phyloP scores from a whole-genome alignment of 1,140 invertebrate genomes.

The Pissodes strobi region DNA sequence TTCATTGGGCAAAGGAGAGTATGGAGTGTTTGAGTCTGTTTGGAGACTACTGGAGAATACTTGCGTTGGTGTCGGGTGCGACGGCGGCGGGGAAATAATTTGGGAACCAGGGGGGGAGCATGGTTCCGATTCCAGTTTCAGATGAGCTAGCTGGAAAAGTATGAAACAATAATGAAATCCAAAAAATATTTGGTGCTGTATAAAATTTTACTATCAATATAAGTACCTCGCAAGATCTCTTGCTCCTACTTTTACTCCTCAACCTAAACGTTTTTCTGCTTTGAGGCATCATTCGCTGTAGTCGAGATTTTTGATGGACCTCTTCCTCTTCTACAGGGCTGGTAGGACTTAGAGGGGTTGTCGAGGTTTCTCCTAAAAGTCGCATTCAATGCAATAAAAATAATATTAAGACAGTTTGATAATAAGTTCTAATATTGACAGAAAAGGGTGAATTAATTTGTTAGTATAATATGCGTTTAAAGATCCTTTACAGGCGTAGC shows the following conservation, averaged over 20 bases:
- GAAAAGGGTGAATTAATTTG: no score
- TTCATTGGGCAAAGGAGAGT: slow-evolving; percentile 27
- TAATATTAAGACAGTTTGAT: no score
- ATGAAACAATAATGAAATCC: no score
- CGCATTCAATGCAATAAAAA: no score
- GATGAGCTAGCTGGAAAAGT: slow-evolving; percentile 33
- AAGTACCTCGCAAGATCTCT: slow-evolving; percentile 34
- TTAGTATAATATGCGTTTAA: no score
- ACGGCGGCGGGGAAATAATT: slow-evolving; percentile 8
- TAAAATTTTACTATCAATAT: no score
- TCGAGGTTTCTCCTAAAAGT: slow-evolving; percentile 69
- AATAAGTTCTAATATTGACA: no score
- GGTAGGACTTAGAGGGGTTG: slow-evolving; percentile 72
- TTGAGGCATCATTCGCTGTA: slow-evolving; percentile 91
- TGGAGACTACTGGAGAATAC: slow-evolving; percentile 30
- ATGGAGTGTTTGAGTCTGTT: slow-evolving; percentile 24
- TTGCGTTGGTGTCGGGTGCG: slow-evolving; percentile 1
- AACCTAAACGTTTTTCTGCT: slow-evolving; percentile 92
- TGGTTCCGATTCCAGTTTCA: slow-evolving; percentile 34
- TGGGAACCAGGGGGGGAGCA: slow-evolving; percentile 12
- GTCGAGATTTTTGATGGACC: slow-evolving; percentile 69
- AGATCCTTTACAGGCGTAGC: no score
- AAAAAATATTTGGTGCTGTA: no score
- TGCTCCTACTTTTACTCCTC: slow-evolving; percentile 66
- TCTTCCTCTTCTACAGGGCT: slow-evolving; percentile 71